Evolutionary conservation across 1,140 invertebrate genomes (phyloP).

Genomic region (Oryzaephilus surinamensis): DNA sequence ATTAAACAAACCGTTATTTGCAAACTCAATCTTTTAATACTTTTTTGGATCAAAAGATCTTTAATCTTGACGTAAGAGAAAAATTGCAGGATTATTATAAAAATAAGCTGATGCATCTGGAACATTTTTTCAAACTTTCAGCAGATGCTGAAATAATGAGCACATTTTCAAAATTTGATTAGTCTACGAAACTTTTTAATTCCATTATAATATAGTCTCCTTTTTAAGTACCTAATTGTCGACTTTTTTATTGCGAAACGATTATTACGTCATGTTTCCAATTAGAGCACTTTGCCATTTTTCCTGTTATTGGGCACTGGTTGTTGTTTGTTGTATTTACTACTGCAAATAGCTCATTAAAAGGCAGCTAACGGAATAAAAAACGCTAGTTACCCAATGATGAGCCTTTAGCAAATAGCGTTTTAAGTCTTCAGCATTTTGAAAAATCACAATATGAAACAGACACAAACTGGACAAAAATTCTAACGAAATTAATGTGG

Average conservation of each 20-base stretch:
- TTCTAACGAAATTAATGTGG: background rate
- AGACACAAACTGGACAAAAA: constrained; percentile 1
- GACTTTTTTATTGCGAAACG: background rate
- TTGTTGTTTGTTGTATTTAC: no score
- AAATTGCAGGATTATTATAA: no score
- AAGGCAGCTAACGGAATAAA: constrained; percentile 26
- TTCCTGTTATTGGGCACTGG: no score
- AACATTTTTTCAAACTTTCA: no score
- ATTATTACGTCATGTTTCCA: background rate
- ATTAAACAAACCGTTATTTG: no score
- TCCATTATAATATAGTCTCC: background rate
- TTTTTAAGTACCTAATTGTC: background rate
- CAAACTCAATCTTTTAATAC: no score
- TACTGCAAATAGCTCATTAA: constrained; percentile 29
- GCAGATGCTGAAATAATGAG: no score
- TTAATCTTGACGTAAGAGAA: no score
- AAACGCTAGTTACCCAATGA: constrained; percentile 26
- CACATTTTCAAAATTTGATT: background rate
- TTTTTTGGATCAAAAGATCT: no score
- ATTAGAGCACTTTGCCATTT: constrained; percentile 14
- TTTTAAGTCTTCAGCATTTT: constrained; percentile 12
- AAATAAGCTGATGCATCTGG: no score
- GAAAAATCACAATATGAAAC: background rate
- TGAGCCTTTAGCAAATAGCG: constrained; percentile 25
- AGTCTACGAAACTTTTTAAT: background rate